phyloP scores from a whole-genome alignment of 2,888 invertebrate genomes.

The Drosophila paranaensis region DNA sequence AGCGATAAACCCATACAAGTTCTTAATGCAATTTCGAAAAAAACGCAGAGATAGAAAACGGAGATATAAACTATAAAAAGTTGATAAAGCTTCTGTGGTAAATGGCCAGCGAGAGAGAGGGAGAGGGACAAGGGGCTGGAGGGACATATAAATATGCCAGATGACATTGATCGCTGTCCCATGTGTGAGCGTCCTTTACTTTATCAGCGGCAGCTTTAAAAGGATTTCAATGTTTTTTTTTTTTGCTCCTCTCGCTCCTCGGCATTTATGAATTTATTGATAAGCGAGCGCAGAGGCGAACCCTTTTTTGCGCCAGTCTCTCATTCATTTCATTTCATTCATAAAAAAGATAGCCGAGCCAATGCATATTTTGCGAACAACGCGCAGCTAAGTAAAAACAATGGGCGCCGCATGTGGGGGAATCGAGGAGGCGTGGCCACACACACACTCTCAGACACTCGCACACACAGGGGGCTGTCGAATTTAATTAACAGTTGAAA shows the following conservation, averaged over 20 bases:
- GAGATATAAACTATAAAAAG: conserved; percentile 77
- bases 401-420: background rate
- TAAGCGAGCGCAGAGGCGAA: conserved; percentile 50
- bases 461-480: conserved; percentile 50
- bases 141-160: conserved; percentile 43
- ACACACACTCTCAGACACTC: conserved; percentile 15
- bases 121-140: background rate
- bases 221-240: conserved; percentile 70
- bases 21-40: conserved; percentile 66
- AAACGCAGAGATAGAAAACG: conserved; percentile 59
- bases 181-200: conserved; percentile 45
- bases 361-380: conserved; percentile 58
- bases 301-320: conserved; percentile 23
- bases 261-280: conserved; percentile 79
- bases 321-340: conserved; percentile 33
- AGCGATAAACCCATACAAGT: conserved; percentile 45
- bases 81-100: conserved; percentile 58
- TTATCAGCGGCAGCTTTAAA: conserved; percentile 64
- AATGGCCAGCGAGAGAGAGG: background rate
- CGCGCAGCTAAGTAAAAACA: conserved; percentile 10
- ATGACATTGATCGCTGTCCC: conserved; percentile 73
- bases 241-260: background rate
- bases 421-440: background rate
- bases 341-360: conserved; percentile 31
- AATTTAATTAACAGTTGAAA: conserved; percentile 75